Percentiles rank a stretch among this genome's conserved stretches.
These are phyloP conservation scores for Eucidaris tribuloides DNA, from an alignment of 35 echinoderm and acorn worm species.

Conservation along the genomic window DNA sequence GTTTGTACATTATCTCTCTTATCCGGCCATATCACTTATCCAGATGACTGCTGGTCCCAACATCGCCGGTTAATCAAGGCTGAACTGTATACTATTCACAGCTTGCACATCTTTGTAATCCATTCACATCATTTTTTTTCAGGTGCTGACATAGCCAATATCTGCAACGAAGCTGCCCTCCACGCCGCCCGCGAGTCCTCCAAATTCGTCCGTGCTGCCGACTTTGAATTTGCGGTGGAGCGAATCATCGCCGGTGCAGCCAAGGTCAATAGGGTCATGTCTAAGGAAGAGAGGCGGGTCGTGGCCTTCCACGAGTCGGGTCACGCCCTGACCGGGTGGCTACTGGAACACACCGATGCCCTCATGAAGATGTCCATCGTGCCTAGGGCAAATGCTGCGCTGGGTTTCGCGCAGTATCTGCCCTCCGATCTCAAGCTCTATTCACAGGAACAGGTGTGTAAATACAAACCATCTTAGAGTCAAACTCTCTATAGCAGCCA, in stretches of 20 bases:
- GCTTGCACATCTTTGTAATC: no score
- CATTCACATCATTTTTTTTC: no score
- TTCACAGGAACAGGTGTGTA: constrained; percentile 80
- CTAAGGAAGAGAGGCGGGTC: constrained; percentile 78
- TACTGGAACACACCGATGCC: constrained; percentile 93
- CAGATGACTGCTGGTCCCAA: no score
- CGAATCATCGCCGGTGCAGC: constrained; percentile 77
- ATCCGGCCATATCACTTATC: no score
- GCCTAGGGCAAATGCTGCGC: constrained; percentile 70
- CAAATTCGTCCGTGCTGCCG: constrained; percentile 30
- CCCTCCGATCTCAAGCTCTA: constrained; percentile 80
- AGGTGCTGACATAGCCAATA: constrained; percentile 99
- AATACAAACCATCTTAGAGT: no score
- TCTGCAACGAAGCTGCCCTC: constrained; percentile 96
- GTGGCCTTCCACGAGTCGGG: constrained; percentile 94
- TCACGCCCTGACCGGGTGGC: constrained; percentile 89
- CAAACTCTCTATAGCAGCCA: no score
- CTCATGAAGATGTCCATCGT: constrained; percentile 93
- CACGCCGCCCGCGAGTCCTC: constrained; percentile 71
- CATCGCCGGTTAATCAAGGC: no score
- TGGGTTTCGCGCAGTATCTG: constrained; percentile 91
- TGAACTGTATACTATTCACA: no score
- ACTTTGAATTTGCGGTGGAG: constrained; percentile 93
- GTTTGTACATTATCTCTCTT: no score
- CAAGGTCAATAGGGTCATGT: constrained; percentile 69